These are phyloP conservation scores for Proterorhinus semilunaris DNA, from an alignment of 2,113 vertebrate species.

Conservation along the genomic window DNA sequence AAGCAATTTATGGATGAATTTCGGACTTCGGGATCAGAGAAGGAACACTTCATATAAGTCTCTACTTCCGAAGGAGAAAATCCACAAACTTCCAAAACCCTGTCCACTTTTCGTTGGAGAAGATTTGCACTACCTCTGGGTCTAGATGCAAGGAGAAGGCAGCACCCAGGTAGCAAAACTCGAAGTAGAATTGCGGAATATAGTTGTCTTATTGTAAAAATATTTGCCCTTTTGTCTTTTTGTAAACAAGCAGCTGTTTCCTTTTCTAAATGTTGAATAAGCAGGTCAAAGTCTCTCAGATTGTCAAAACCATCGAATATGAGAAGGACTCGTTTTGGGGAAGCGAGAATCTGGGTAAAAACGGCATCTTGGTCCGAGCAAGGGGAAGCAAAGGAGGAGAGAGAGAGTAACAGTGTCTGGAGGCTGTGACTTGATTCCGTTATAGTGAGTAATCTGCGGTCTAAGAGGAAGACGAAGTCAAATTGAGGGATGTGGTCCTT, in stretches of 20 bases:
- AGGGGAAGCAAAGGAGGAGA: constrained; percentile 53
- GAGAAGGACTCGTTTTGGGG: constrained; percentile 82
- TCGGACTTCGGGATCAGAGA: constrained; percentile 49
- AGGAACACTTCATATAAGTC: constrained; percentile 77
- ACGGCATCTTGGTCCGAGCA: constrained; percentile 64
- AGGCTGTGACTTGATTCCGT: constrained; percentile 69
- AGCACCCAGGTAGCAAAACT: constrained; percentile 83
- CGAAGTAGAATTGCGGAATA: constrained; percentile 84
- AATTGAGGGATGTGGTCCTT: constrained; percentile 78
- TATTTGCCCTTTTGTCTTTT: constrained; percentile 41
- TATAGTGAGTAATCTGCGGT: constrained; percentile 75
- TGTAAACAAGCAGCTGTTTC: constrained; percentile 32
- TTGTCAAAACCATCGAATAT: constrained; percentile 89
- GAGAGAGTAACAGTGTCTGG: constrained; percentile 78
- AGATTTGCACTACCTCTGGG: constrained; percentile 80
- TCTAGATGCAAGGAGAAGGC: constrained; percentile 81
- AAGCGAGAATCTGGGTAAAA: constrained; percentile 75
- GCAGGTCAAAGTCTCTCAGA: constrained; percentile 77
- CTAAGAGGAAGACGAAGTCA: constrained; percentile 85
- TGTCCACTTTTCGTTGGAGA: constrained; percentile 79
- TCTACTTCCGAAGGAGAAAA: constrained; percentile 80
- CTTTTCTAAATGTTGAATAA: constrained; percentile 65
- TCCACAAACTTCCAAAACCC: constrained; percentile 80
- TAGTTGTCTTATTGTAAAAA: constrained; percentile 74
- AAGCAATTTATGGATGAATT: constrained; percentile 66